phyloP scores from a whole-genome alignment of 2,888 invertebrate species.

The Cheilosia scutellata region DNA sequence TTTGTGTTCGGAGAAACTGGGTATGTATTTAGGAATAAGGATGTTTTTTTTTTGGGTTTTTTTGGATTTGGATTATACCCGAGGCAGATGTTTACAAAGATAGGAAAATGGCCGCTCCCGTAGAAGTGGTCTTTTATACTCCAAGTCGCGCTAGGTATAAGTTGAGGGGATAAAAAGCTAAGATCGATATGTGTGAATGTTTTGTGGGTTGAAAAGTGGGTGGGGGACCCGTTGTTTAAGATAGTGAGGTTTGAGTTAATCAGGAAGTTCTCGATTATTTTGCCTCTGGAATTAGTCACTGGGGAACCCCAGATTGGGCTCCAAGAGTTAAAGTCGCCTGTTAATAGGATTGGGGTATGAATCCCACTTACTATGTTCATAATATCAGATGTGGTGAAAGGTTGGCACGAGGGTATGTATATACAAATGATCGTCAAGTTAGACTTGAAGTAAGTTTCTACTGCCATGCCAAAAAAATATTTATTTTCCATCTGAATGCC shows the following conservation, averaged over 20 bases:
- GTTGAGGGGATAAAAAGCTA: background rate
- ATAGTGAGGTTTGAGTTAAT: background rate
- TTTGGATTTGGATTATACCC: too few relatives aligned
- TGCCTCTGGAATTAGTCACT: background rate
- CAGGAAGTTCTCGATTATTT: background rate
- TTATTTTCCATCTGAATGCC: too few relatives aligned
- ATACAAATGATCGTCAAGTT: constrained; percentile 5
- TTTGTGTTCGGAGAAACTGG: background rate
- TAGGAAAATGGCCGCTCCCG: too few relatives aligned
- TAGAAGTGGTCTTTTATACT: background rate
- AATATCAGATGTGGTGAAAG: constrained; percentile 9
- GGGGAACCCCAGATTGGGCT: constrained; percentile 20
- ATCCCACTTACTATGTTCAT: background rate
- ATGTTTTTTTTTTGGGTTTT: too few relatives aligned
- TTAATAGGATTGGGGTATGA: constrained; percentile 4
- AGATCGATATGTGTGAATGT: background rate
- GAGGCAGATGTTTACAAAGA: too few relatives aligned
- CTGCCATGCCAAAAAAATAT: too few relatives aligned
- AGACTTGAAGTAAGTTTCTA: background rate
- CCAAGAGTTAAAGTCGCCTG: constrained; percentile 18
- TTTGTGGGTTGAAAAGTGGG: constrained; percentile 17
- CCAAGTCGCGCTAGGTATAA: constrained; percentile 3
- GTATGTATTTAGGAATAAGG: too few relatives aligned
- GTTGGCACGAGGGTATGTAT: constrained; percentile 1
- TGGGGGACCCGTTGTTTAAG: background rate